phyloP scores from a whole-genome alignment of 2,888 invertebrate genomes.

The Cyclophora punctaria region DNA sequence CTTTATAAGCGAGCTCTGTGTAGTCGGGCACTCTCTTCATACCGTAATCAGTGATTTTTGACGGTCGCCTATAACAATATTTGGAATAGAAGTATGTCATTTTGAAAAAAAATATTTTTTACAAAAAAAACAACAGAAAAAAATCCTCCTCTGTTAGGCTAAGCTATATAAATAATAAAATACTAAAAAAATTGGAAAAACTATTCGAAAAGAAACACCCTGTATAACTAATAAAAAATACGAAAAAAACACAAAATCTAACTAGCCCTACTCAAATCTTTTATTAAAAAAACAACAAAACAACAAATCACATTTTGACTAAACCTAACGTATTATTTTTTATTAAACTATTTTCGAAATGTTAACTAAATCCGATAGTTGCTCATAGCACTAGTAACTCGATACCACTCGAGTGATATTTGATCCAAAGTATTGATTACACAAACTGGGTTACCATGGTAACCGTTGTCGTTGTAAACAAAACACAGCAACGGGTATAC shows the following conservation, averaged over 20 bases:
- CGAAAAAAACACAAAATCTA: no score
- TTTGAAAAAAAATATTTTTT: conserved; percentile 5
- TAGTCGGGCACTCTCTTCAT: conserved; percentile 82
- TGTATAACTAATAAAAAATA: no score
- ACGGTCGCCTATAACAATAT: conserved; percentile 57
- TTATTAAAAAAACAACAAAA: no score
- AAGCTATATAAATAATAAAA: conserved; percentile 8
- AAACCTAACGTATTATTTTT: neutral
- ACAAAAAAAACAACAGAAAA: conserved; percentile 8
- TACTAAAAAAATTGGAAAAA: conserved; percentile 8
- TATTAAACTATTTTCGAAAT: no score
- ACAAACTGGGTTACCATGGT: conserved; percentile 41
- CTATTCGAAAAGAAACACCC: no score
- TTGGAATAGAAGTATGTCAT: conserved; percentile 34
- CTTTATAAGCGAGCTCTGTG: conserved; percentile 88
- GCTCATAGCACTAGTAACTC: conserved; percentile 54
- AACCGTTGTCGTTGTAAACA: conserved; percentile 52
- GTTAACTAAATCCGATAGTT: conserved; percentile 21
- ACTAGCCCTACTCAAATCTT: no score
- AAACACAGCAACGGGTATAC: conserved; percentile 19
- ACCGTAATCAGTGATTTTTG: conserved; percentile 66
- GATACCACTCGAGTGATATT: conserved; percentile 25
- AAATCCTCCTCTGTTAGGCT: conserved; percentile 2
- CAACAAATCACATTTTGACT: conserved; percentile 27
- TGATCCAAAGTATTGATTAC: conserved; percentile 48